Evolutionary conservation across 2,797 vertebrate species (phyloP).

Genomic region (Schizopygopsis pylzovi): DNA sequence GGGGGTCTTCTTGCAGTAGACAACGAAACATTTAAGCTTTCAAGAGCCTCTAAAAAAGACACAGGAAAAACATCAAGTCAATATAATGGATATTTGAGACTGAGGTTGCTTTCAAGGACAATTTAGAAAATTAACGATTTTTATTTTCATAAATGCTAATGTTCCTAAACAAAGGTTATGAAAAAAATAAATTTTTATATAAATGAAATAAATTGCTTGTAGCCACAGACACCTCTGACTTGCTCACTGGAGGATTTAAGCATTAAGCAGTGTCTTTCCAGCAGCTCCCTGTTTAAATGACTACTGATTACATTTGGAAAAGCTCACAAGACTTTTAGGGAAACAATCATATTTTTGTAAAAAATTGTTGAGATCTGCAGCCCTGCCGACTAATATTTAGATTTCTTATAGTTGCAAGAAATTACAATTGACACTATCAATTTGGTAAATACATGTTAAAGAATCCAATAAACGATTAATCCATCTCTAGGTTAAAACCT

Average conservation of each 20-base stretch:
- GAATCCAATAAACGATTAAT: not conserved
- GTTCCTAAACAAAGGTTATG: not conserved
- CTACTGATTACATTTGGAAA: not conserved
- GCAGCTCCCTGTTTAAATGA: not conserved
- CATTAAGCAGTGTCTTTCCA: slow-evolving; percentile 9
- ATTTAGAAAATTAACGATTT: not conserved
- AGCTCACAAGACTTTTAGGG: not conserved
- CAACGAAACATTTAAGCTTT: not conserved
- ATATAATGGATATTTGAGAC: not conserved
- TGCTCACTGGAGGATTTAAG: not conserved
- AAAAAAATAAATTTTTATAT: too few relatives aligned
- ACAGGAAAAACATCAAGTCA: not conserved
- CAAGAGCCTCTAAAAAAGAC: not conserved
- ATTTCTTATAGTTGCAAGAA: not conserved
- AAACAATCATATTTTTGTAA: not conserved
- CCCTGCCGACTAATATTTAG: not conserved
- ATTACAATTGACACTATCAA: not conserved
- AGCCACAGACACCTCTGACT: not conserved
- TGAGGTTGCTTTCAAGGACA: not conserved
- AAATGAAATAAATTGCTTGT: not conserved
- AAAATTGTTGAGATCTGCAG: not conserved
- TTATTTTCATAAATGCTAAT: not conserved
- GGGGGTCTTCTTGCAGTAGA: not conserved
- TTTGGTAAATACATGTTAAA: not conserved
- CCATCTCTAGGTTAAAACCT: not conserved